Evolutionary conservation across 2,888 invertebrate genomes (phyloP), one percentile per base, ranked within the genome.

Genomic region (Hyposoter dolosus): DNA sequence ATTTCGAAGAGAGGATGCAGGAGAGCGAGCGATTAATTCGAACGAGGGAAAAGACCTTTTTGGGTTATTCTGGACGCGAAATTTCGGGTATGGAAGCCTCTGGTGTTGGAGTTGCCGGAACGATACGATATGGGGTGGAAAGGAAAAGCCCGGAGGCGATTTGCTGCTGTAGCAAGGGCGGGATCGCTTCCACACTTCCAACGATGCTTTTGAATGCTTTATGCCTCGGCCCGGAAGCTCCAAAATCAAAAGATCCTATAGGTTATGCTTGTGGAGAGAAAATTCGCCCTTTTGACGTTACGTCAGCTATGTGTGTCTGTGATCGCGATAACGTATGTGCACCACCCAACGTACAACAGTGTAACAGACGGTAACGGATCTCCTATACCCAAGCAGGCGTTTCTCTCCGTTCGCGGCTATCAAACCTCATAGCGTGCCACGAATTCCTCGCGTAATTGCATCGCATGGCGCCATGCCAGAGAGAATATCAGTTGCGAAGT

Each of bases 401-500:
- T 88, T 88, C 87, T 83, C 88, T 84, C 85, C 83, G 71, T 83
- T 85, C 85, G 88, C 87, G 88, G 77, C 86, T 90, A 92, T 93
- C 91, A 91, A 92, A 91, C 89, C 90, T 79, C 90, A 40, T 47
- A 88, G 92, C 93, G 90, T 92, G 92, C 93, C 90, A 90, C 82
- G 91, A 91, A 93, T 93, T 93, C 93, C 90, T 90, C 87, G 87
- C 88, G 93, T 93, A 93, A 93, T 93, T 93, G 92, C 92, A 92
- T 92, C 90, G 91, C 91, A 89, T 90, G 89, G 90, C 90, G 89
- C 90, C 89, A 87, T 88, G 90, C 90, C 90, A 89, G 89, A 89
- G 74, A 75, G n/a, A 19, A 56, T 32, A 43, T 40, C 28, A 43
- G 82, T 53, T 32, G 71, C 50, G 72, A 69, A 65, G 17, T 47